A percentile compares a stretch with the other conserved stretches of the same genome.
Evolutionary conservation across 2,113 vertebrate species (phyloP).

Genomic region (Nesoenas mayeri): DNA sequence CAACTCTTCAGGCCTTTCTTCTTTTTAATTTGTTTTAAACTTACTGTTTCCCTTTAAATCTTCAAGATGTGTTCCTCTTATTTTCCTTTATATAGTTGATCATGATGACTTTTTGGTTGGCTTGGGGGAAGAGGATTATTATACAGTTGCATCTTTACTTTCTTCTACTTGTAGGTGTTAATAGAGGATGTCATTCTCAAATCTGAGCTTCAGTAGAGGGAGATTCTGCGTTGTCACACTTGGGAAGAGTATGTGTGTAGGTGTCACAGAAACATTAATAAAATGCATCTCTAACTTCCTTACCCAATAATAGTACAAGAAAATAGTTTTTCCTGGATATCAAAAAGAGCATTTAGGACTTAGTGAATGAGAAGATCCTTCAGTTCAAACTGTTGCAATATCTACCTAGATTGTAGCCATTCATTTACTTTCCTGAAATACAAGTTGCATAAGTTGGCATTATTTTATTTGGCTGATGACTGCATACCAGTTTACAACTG

Average conservation of each 20-base stretch:
- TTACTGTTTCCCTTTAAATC: not conserved
- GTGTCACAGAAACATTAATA: not conserved
- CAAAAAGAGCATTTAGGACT: not conserved
- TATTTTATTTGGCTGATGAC: not conserved
- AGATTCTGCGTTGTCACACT: not conserved
- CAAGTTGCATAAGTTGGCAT: not conserved
- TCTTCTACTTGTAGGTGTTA: not conserved
- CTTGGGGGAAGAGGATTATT: not conserved
- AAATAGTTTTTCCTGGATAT: not conserved
- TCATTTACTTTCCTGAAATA: not conserved
- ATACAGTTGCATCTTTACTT: not conserved
- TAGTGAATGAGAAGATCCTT: not conserved
- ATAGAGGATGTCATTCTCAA: not conserved
- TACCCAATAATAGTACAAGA: not conserved
- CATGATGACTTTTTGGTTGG: not conserved
- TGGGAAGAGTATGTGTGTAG: fast-evolving
- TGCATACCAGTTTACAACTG: not conserved
- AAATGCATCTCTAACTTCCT: not conserved
- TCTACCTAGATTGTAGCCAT: not conserved
- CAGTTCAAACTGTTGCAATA: not conserved
- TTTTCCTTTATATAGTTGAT: not conserved
- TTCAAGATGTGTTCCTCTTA: not conserved
- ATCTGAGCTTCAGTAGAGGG: not conserved
- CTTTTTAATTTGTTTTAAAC: not conserved
- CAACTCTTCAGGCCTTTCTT: not conserved